Conservation (phyloP, 2,888 invertebrate species). For the Parapristionchus giblindavisi region DNA sequence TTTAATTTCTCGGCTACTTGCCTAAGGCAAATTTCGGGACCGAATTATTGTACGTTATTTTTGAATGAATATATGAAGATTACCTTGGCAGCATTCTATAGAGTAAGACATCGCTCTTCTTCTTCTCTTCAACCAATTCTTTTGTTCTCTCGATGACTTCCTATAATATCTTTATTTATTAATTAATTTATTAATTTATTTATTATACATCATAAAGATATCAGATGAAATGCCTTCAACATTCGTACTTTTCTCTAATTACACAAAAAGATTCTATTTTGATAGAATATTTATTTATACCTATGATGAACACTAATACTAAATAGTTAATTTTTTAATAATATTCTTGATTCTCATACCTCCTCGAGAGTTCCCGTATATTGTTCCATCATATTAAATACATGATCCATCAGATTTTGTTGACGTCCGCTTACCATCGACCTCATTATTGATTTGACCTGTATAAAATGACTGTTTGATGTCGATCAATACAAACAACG, state of each 20-base stretch:
- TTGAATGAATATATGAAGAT: background rate
- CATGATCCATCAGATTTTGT: slow-evolving; percentile 64
- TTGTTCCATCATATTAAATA: slow-evolving; percentile 64
- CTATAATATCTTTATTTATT: slow-evolving; percentile 38
- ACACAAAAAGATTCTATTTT: background rate
- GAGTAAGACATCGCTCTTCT: slow-evolving; percentile 61
- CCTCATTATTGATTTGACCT: slow-evolving; percentile 45
- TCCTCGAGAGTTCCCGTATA: slow-evolving; percentile 63
- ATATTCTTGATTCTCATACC: slow-evolving; percentile 37
- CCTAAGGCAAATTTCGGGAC: slow-evolving; percentile 41
- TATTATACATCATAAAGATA: background rate
- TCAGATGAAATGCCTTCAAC: background rate
- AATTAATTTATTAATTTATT: background rate
- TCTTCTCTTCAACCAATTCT: slow-evolving; percentile 63
- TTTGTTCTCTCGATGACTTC: slow-evolving; percentile 60
- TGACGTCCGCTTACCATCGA: slow-evolving; percentile 39
- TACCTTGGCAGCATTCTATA: slow-evolving; percentile 64
- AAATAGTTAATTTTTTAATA: too few species aligned
- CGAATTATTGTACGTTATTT: background rate
- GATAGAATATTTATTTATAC: too few species aligned
- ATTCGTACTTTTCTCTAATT: background rate
- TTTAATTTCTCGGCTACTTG: slow-evolving; percentile 67
- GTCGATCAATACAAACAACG: too few species aligned
- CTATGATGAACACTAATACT: too few species aligned
- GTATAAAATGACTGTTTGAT: too few species aligned